These are phyloP conservation scores for Hybos culiciformis DNA, from an alignment of 2,888 invertebrate genomes.

Conservation along the genomic window DNA sequence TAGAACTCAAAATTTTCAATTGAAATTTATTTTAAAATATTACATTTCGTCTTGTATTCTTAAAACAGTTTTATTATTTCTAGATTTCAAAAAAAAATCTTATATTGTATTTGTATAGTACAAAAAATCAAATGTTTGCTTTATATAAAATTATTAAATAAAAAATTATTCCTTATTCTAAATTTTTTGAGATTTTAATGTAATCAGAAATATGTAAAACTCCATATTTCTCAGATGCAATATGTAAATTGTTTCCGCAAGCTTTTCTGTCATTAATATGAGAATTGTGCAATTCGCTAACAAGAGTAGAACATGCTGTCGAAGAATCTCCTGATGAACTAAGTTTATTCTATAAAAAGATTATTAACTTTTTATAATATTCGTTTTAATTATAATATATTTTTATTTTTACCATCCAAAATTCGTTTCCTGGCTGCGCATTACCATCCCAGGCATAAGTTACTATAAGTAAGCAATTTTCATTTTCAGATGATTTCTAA, in stretches of 20 bases:
- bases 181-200: too few species aligned
- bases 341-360: constrained; percentile 24
- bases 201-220: constrained; percentile 29
- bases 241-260: constrained; percentile 38
- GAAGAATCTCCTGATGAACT: constrained; percentile 41
- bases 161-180: too few species aligned
- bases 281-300: constrained; percentile 44
- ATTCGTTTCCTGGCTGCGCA: constrained; percentile 59
- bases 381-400: neutral
- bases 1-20: too few species aligned
- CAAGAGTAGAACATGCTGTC: constrained; percentile 43
- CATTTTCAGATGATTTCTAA: constrained; percentile 8
- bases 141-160: too few species aligned
- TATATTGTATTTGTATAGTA: too few species aligned
- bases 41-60: too few species aligned
- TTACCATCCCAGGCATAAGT: constrained; percentile 64
- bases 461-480: constrained; percentile 43
- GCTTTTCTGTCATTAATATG: constrained; percentile 39
- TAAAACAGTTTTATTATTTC: too few species aligned
- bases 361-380: neutral
- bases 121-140: too few species aligned
- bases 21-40: too few species aligned
- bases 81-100: too few species aligned
- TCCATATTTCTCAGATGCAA: constrained; percentile 34
- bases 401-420: constrained; percentile 42